Evolutionary conservation across 2,113 vertebrate genomes (phyloP), one percentile per base, ranked within the genome.

Genomic region (Lates calcarifer): DNA sequence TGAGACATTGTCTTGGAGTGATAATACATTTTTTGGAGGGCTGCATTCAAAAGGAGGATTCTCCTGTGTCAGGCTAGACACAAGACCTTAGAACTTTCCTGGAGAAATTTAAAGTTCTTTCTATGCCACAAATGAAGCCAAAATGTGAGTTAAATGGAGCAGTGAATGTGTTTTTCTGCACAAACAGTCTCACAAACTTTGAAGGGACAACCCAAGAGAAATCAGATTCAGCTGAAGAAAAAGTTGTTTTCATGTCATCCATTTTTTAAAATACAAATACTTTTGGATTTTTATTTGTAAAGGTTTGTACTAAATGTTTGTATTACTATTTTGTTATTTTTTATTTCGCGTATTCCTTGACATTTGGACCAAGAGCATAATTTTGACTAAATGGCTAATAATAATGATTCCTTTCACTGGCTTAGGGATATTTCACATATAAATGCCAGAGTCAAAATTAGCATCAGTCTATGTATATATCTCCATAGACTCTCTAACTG

Each of bases 1-100:
- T 83, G 62, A 88, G 82, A 82, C 77, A 81, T 82, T 74, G 83
- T 91, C 77, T 83, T 51, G 35, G 45, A 79, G 71, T 84, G 84
- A 90, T 89, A 70, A 75, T 85, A 43, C 20, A 78, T 56, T 71
- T 81, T 80, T 58, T 56, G 58, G 3, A 62, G 47, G 31, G 49
- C 39, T 24, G 24, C 4, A 29, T 49, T 69, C 28, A 76, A 35
- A 74, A 39, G 22, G 18, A 73, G 17, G 57, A 69, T 60, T 87
- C 47, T 80, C 51, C 62, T 67, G 1, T 0, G 51, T 49, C 65
- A 62, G 62, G 13, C 17, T 14, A 39, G 60, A 66, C 13, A 2
- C 29, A 53, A 43, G 24, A 63, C 35, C 13, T 26, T 20, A 12
- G 4, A 14, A 20, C 17, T 18, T 65, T 22, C 49, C 22, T 45